Evolutionary conservation across 2,113 vertebrate genomes (phyloP).

Genomic region (Pseudois nayaur): DNA sequence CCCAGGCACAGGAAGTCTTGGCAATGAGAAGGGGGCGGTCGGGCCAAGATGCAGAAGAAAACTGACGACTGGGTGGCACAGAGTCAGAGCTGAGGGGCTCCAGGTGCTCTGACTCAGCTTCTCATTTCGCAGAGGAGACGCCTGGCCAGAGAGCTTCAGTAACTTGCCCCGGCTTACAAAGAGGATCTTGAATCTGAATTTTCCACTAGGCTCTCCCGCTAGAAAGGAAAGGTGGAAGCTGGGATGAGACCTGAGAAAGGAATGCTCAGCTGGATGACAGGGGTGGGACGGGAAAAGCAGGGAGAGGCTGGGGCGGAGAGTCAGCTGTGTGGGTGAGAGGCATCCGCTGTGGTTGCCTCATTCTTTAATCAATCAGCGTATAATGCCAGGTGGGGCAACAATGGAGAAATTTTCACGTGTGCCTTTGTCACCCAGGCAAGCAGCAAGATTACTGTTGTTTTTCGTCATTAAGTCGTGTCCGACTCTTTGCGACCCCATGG

Average conservation of each 20-base stretch:
- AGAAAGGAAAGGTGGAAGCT: neutral
- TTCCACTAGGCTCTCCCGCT: neutral
- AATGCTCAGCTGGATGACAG: too few relatives aligned
- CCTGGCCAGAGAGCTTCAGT: neutral
- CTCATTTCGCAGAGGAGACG: neutral
- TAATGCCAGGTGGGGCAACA: accelerated
- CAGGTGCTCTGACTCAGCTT: accelerated
- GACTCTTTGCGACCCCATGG: neutral
- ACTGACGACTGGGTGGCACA: accelerated
- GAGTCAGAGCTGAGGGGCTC: accelerated
- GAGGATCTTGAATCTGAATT: neutral
- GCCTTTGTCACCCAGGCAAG: neutral
- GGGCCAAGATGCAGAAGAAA: neutral
- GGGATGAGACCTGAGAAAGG: neutral
- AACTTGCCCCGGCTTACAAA: neutral
- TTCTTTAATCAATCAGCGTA: neutral
- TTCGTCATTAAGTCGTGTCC: neutral
- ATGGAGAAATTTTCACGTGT: neutral
- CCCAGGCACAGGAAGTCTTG: neutral
- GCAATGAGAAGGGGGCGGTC: neutral
- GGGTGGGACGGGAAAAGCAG: neutral
- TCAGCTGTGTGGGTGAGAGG: neutral
- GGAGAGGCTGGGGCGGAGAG: neutral
- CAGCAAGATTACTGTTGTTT: accelerated
- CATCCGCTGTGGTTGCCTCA: neutral